These are phyloP conservation scores for Addax nasomaculatus DNA, from an alignment of 2,113 vertebrate species.

Conservation along the genomic window DNA sequence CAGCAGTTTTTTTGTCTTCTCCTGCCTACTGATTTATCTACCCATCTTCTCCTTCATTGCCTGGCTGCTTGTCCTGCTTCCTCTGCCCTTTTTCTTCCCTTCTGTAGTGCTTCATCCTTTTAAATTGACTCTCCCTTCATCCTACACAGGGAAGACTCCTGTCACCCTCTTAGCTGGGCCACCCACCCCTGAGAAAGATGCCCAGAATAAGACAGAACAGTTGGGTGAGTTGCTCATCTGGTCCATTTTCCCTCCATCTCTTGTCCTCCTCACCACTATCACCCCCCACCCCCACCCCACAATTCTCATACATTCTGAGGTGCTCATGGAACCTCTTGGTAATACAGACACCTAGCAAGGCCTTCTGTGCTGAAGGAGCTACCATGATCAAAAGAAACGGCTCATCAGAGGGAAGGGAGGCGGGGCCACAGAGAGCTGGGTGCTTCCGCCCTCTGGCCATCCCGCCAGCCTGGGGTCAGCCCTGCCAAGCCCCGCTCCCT, in stretches of 20 bases:
- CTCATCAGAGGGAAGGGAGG: not conserved
- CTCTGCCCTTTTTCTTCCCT: not conserved
- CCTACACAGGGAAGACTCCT: constrained; percentile 61
- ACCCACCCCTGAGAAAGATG: constrained; percentile 56
- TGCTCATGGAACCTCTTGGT: not conserved
- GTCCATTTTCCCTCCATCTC: not conserved
- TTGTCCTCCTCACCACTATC: not conserved
- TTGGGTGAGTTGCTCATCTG: constrained; percentile 59
- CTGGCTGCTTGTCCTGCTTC: constrained; percentile 22
- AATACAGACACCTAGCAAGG: not conserved
- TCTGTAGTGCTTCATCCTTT: not conserved
- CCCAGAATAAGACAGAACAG: constrained; percentile 58
- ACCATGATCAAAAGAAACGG: not conserved
- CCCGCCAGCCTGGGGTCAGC: not conserved
- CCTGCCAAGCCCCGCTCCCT: not conserved
- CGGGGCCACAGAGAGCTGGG: not conserved
- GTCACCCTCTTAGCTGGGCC: constrained; percentile 6
- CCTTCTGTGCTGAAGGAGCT: not conserved
- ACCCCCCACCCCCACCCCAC: not conserved
- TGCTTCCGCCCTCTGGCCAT: not conserved
- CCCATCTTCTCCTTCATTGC: not conserved
- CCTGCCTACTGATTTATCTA: not conserved
- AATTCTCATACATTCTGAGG: not conserved
- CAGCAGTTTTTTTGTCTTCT: not conserved
- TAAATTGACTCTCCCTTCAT: not conserved